Conservation (phyloP, 2,888 invertebrate genomes). For the Folsomia candida region DNA sequence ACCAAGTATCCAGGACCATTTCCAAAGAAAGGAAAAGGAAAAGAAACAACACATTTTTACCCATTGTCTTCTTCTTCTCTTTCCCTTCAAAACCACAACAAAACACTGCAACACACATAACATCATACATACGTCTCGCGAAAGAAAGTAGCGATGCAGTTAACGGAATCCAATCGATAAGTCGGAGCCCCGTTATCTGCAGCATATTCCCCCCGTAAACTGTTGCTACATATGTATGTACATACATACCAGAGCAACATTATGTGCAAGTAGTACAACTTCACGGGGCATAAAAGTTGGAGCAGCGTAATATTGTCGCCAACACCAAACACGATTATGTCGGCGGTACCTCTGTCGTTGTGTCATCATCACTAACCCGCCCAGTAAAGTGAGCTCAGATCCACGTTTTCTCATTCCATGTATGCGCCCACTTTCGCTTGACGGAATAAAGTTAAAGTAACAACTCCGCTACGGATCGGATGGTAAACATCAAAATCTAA, state of each 20-base stretch:
- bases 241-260: too few relatives aligned
- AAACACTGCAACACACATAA: background rate
- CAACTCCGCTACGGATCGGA: too few relatives aligned
- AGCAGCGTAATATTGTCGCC: background rate
- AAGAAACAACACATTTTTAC: conserved; percentile 11
- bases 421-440: too few relatives aligned
- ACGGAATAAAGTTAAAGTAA: too few relatives aligned
- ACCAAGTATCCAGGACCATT: background rate
- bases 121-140: background rate
- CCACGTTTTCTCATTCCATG: background rate
- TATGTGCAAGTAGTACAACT: too few relatives aligned
- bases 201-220: too few relatives aligned
- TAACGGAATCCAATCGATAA: background rate
- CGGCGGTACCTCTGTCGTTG: too few relatives aligned
- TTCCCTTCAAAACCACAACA: background rate
- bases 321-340: background rate
- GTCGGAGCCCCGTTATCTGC: too few relatives aligned
- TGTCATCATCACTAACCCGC: background rate
- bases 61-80: background rate
- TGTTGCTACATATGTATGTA: too few relatives aligned
- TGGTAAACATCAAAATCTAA: background rate
- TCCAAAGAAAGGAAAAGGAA: conserved; percentile 1
- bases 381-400: background rate
- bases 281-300: too few relatives aligned
- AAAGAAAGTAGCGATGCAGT: background rate